Evolutionary conservation across 2,888 invertebrate species (phyloP).

Genomic region (Diadromus collaris): DNA sequence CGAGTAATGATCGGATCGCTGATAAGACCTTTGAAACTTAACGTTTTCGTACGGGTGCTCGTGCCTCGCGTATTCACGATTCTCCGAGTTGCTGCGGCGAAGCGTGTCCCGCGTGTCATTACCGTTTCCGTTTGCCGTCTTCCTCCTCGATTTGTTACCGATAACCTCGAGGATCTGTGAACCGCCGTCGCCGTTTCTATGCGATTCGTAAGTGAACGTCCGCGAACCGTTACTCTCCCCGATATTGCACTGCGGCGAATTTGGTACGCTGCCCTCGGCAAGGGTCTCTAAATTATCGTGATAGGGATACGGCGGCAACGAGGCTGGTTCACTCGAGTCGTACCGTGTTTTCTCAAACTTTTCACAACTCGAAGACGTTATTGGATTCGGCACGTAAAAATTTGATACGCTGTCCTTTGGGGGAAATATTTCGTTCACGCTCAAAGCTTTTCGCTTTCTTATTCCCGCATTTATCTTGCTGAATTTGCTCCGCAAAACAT

Average conservation of each 20-base stretch:
- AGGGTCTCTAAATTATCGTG: constrained; percentile 77
- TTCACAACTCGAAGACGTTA: constrained; percentile 73
- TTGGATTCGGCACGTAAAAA: constrained; percentile 87
- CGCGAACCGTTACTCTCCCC: constrained; percentile 49
- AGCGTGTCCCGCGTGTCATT: constrained; percentile 59
- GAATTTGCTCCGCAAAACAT: constrained; percentile 83
- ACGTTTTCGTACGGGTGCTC: constrained; percentile 73
- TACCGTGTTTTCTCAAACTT: constrained; percentile 66
- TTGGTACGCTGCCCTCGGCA: constrained; percentile 78
- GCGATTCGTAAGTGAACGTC: constrained; percentile 65
- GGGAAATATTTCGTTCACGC: constrained; percentile 85
- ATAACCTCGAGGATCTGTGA: constrained; percentile 36
- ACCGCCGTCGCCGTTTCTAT: constrained; percentile 48
- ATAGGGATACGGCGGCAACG: constrained; percentile 80
- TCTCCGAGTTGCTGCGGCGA: constrained; percentile 74
- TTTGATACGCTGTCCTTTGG: constrained; percentile 75
- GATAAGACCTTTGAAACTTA: constrained; percentile 66
- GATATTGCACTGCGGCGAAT: constrained; percentile 69
- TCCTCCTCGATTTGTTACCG: constrained; percentile 51
- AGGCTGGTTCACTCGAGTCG: constrained; percentile 78
- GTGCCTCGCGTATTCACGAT: constrained; percentile 65
- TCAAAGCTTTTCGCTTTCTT: constrained; percentile 85
- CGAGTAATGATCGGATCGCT: constrained; percentile 48
- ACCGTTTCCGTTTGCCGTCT: constrained; percentile 22
- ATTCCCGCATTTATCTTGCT: constrained; percentile 87